Conservation (phyloP, 2,797 vertebrate species). For the Mus minutoides region DNA sequence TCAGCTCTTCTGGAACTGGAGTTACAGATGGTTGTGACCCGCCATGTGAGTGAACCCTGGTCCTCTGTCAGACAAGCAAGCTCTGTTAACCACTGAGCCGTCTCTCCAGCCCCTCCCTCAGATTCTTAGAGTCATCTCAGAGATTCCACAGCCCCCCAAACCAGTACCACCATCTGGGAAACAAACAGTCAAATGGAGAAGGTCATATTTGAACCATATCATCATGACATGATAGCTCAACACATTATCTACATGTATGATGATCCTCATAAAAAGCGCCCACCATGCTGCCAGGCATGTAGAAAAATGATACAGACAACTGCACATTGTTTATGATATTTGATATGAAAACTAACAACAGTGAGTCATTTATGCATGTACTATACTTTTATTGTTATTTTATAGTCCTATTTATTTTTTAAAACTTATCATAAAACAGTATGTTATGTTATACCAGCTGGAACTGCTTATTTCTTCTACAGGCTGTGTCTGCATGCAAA, state of each 20-base stretch:
- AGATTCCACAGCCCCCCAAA: background rate
- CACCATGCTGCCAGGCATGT: background rate
- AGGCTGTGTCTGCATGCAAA: background rate
- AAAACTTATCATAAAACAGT: background rate
- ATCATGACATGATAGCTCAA: background rate
- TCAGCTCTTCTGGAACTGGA: background rate
- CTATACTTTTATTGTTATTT: slow-evolving; percentile 5
- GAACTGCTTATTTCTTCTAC: background rate
- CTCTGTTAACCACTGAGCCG: background rate
- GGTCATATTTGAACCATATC: background rate
- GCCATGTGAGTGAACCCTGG: background rate
- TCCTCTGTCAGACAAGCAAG: background rate
- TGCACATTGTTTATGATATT: background rate
- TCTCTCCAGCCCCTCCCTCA: background rate
- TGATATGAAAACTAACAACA: background rate
- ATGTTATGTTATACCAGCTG: background rate
- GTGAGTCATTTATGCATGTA: background rate
- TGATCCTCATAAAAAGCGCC: background rate
- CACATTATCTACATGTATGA: background rate
- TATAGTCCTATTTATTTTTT: background rate
- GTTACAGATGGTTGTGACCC: background rate
- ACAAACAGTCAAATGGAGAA: background rate
- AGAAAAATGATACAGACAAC: background rate
- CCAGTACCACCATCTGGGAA: background rate
- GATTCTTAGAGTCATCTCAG: background rate